A percentile compares a stretch with the other conserved stretches of the same genome.
phyloP scores from a whole-genome alignment of 2,888 invertebrate genomes.

The Ctena decussata region DNA sequence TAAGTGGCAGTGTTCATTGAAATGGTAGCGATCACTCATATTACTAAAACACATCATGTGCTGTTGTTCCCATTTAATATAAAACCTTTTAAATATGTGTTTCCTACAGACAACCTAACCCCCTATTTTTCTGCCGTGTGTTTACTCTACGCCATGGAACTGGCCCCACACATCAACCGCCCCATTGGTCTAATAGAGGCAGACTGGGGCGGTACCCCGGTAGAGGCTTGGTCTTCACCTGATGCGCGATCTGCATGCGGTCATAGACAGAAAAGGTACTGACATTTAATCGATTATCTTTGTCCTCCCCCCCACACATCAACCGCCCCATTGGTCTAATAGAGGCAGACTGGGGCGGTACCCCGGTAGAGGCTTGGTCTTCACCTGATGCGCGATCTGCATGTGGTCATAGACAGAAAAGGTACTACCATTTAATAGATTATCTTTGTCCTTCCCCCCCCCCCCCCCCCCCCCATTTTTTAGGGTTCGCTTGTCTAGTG shows the following conservation, averaged over 20 bases:
- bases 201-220: conserved; percentile 49
- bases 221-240: conserved; percentile 57
- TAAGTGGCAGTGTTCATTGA: too few relatives aligned
- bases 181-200: conserved; percentile 61
- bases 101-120: not conserved
- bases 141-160: conserved; percentile 46
- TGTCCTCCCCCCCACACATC: conserved; percentile 37
- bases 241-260: conserved; percentile 31
- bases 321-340: conserved; percentile 59
- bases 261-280: not conserved
- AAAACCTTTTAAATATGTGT: too few relatives aligned
- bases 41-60: too few relatives aligned
- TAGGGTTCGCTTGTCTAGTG: too few relatives aligned
- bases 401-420: not conserved
- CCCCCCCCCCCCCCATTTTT: conserved; percentile 46
- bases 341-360: conserved; percentile 53
- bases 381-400: conserved; percentile 42
- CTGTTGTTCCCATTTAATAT: too few relatives aligned
- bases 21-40: too few relatives aligned
- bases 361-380: conserved; percentile 54
- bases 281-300: too few relatives aligned
- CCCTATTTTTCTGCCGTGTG: conserved; percentile 50
- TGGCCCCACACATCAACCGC: conserved; percentile 41
- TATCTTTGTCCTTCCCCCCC: too few relatives aligned
- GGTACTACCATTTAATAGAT: not conserved